Evolutionary conservation across 1,140 invertebrate species (phyloP).

Genomic region (Solen grandis): DNA sequence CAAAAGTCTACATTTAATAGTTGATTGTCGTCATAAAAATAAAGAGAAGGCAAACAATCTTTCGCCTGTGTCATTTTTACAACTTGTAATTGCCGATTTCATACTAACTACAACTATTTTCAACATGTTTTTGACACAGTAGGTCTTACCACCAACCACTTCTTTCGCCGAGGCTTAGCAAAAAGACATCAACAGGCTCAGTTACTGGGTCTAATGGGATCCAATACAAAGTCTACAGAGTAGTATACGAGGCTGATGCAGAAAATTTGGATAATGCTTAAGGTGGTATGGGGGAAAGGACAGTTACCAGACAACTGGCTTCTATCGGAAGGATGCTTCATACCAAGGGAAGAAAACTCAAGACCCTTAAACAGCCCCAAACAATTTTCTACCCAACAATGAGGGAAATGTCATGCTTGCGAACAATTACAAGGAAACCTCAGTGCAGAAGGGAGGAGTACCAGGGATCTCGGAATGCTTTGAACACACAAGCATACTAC

Average conservation of each 20-base stretch:
- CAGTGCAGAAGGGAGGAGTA: slow-evolving; percentile 50
- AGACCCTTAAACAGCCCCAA: slow-evolving; percentile 5
- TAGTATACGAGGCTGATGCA: not conserved
- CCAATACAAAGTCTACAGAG: slow-evolving; percentile 14
- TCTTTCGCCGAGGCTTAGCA: not conserved
- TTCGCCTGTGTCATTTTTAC: no score
- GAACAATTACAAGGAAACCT: slow-evolving; percentile 36
- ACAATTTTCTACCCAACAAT: slow-evolving; percentile 3
- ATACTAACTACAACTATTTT: no score
- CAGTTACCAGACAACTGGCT: slow-evolving; percentile 11
- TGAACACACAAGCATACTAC: slow-evolving; percentile 34
- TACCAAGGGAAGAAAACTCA: slow-evolving; percentile 18
- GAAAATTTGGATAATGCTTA: not conserved
- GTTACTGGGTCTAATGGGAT: slow-evolving; percentile 8
- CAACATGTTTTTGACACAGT: no score
- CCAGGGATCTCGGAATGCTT: slow-evolving; percentile 32
- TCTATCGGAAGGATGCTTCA: not conserved
- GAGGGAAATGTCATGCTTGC: not conserved
- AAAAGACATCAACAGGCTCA: slow-evolving; percentile 3
- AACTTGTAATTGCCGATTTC: no score
- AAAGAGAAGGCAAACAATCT: no score
- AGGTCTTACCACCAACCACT: not conserved
- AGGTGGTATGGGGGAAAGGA: slow-evolving; percentile 18
- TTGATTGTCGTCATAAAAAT: no score
- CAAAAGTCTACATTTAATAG: no score